Percentiles rank a stretch among this genome's conserved stretches.
Conservation (phyloP, 2,888 invertebrate species). For the Leucophenga montana region DNA sequence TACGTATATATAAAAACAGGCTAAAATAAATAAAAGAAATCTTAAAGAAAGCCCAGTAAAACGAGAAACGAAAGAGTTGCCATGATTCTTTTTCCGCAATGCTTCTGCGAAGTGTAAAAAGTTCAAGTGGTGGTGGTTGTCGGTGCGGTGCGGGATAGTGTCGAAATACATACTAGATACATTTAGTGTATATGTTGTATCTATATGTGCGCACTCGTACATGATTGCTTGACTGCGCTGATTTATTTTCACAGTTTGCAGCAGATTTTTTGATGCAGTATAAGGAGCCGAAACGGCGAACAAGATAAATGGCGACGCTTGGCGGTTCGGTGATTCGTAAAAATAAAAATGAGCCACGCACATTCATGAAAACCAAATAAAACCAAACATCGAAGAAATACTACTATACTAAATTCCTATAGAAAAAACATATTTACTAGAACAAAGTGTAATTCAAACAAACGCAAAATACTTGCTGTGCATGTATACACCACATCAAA, state of each 20-base stretch:
- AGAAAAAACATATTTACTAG: too few relatives aligned
- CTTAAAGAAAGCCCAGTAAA: slow-evolving; percentile 48
- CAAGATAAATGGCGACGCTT: slow-evolving; percentile 67
- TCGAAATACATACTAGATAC: slow-evolving; percentile 45
- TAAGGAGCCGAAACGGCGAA: slow-evolving; percentile 49
- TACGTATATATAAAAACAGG: slow-evolving; percentile 36
- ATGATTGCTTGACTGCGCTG: slow-evolving; percentile 64
- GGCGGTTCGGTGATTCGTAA: slow-evolving; percentile 49
- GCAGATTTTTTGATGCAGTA: slow-evolving; percentile 70
- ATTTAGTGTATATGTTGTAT: slow-evolving; percentile 56
- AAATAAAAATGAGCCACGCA: slow-evolving; percentile 28
- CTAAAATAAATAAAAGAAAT: slow-evolving; percentile 35
- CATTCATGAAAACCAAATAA: not conserved
- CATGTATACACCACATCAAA: too few relatives aligned
- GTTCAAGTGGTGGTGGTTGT: slow-evolving; percentile 24
- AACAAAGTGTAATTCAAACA: too few relatives aligned
- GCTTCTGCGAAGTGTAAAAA: slow-evolving; percentile 42
- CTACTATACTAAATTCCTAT: too few relatives aligned
- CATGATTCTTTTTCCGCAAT: slow-evolving; percentile 52
- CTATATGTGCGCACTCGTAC: slow-evolving; percentile 34
- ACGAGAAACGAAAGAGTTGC: slow-evolving; percentile 53
- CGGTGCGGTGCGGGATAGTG: slow-evolving; percentile 36
- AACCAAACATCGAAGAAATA: too few relatives aligned
- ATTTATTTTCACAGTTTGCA: slow-evolving; percentile 73
- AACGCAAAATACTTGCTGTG: too few relatives aligned